Conservation (phyloP, 2,113 vertebrate genomes). For the Erpornis zantholeuca region DNA sequence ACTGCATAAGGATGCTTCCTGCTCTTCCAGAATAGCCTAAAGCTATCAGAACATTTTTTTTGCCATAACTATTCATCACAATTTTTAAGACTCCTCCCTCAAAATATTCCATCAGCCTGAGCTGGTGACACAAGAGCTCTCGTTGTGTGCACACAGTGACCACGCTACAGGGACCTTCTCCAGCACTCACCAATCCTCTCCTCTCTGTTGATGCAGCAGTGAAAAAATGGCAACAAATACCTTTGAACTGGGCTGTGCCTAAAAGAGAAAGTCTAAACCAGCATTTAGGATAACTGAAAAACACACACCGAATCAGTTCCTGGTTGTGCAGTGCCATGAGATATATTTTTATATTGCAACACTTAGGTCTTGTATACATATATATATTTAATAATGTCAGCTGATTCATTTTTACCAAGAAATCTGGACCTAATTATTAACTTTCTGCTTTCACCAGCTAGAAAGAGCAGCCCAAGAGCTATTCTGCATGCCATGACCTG, state of each 20-base stretch:
- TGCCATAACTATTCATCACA: neutral
- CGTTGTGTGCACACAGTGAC: fast-evolving
- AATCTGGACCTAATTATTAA: neutral
- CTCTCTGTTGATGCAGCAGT: neutral
- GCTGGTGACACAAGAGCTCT: no score
- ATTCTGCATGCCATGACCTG: neutral
- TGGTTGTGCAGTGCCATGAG: neutral
- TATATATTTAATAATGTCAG: neutral
- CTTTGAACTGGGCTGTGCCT: neutral
- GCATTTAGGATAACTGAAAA: neutral
- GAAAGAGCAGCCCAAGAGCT: neutral
- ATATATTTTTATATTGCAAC: neutral
- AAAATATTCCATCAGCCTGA: neutral
- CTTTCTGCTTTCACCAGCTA: neutral
- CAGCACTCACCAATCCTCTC: neutral
- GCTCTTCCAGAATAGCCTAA: neutral
- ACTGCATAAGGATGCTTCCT: neutral
- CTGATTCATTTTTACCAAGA: neutral
- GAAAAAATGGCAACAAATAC: neutral
- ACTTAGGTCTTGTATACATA: neutral
- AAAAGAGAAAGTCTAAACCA: neutral
- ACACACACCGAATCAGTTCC: neutral
- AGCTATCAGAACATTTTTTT: neutral
- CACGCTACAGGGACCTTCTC: neutral
- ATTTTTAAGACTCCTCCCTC: neutral